phyloP scores from a whole-genome alignment of 2,888 invertebrate species.

The Rhaphigaster nebulosa region DNA sequence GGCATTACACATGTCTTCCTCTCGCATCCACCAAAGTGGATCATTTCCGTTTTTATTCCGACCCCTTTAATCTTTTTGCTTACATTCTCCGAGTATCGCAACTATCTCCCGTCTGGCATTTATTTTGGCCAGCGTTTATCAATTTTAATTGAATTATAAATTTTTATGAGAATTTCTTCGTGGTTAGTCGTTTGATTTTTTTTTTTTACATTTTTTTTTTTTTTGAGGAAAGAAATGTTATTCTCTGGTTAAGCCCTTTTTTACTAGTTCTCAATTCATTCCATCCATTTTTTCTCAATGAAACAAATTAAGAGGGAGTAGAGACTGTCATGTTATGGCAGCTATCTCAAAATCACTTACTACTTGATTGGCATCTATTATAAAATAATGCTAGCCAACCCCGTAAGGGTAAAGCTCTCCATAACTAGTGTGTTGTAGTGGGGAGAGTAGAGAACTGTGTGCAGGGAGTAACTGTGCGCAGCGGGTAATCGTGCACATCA shows the following conservation, averaged over 20 bases:
- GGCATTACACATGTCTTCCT: conserved; percentile 37
- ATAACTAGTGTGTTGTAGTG: too few relatives aligned
- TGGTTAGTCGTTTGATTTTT: neutral
- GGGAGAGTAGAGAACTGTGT: too few relatives aligned
- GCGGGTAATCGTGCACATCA: too few relatives aligned
- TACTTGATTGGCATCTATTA: too few relatives aligned
- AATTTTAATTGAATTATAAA: conserved; percentile 19
- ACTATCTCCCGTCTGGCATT: conserved; percentile 13
- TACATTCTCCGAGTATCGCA: neutral
- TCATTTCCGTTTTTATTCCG: conserved; percentile 30
- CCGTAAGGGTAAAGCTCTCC: too few relatives aligned
- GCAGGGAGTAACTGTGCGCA: too few relatives aligned
- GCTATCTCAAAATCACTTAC: too few relatives aligned
- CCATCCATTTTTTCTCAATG: neutral
- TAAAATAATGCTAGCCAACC: too few relatives aligned
- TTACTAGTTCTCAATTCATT: neutral
- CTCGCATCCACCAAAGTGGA: conserved; percentile 2
- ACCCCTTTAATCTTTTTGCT: conserved; percentile 22
- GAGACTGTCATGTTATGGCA: neutral
- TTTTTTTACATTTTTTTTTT: neutral
- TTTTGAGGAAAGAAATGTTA: neutral
- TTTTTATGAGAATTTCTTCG: conserved; percentile 24
- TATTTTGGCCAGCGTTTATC: neutral
- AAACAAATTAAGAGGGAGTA: neutral
- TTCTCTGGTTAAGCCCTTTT: neutral